A percentile compares a stretch with the other conserved stretches of the same genome.
Evolutionary conservation across 2,113 vertebrate species (phyloP).

Genomic region (Poeciliopsis occidentalis): DNA sequence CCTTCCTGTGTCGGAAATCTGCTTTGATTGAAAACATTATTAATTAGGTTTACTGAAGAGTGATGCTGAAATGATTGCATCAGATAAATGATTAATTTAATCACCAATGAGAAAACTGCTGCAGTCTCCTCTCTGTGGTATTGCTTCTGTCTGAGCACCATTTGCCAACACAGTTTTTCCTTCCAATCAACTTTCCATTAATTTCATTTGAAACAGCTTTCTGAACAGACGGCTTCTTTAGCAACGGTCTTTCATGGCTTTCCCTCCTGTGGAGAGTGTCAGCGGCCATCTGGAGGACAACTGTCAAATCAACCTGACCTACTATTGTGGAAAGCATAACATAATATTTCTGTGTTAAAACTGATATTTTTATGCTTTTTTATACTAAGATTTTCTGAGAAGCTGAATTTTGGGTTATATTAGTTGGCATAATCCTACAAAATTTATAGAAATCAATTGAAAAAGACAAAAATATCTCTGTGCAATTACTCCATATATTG

Average conservation of each 20-base stretch:
- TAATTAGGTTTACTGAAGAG: neutral
- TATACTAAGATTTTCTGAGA: neutral
- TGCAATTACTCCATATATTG: neutral
- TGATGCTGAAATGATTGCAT: neutral
- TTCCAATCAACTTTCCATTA: neutral
- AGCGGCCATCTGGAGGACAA: too few relatives aligned
- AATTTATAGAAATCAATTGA: neutral
- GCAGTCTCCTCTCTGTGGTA: neutral
- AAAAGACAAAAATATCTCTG: neutral
- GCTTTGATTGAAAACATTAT: neutral
- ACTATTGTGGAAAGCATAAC: too few relatives aligned
- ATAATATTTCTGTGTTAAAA: neutral
- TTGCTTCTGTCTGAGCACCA: neutral
- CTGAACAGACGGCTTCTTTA: neutral
- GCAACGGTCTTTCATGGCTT: too few relatives aligned
- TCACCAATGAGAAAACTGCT: neutral
- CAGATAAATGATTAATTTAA: neutral
- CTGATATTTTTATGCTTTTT: neutral
- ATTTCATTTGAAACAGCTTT: neutral
- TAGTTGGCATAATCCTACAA: neutral
- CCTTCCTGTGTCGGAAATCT: neutral
- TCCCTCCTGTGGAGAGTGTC: too few relatives aligned
- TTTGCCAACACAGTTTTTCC: neutral
- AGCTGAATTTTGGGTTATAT: neutral
- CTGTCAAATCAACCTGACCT: too few relatives aligned